Percentiles rank a stretch among this genome's conserved stretches.
Evolutionary conservation across 2,888 invertebrate species (phyloP).

Genomic region (Synanthedon vespiformis): DNA sequence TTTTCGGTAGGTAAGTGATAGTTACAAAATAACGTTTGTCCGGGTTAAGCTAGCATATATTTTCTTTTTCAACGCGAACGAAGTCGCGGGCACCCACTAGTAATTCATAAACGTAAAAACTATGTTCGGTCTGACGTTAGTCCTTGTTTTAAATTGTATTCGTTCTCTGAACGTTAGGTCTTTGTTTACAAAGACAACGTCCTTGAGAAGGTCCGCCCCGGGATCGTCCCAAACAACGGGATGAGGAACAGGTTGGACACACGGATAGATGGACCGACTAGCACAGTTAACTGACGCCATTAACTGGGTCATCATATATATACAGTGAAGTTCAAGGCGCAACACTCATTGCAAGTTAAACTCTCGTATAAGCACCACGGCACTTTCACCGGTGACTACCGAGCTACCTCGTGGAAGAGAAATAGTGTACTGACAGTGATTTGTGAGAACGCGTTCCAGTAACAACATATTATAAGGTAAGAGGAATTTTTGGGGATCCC

Average conservation of each 20-base stretch:
- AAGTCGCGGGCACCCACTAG: too few relatives aligned
- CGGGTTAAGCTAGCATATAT: too few relatives aligned
- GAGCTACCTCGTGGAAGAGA: slow-evolving; percentile 44
- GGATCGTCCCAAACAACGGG: slow-evolving; percentile 33
- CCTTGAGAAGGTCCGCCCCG: slow-evolving; percentile 32
- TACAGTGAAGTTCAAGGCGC: slow-evolving; percentile 87
- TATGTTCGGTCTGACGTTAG: too few relatives aligned
- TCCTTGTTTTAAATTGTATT: too few relatives aligned
- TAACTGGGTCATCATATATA: slow-evolving; percentile 87
- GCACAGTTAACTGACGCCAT: slow-evolving; percentile 67
- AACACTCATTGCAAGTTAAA: slow-evolving; percentile 71
- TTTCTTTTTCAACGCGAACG: too few relatives aligned
- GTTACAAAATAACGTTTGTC: too few relatives aligned
- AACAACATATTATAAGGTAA: slow-evolving; percentile 33
- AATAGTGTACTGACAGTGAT: slow-evolving; percentile 51
- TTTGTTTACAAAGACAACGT: slow-evolving; percentile 11
- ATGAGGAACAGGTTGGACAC: slow-evolving; percentile 45
- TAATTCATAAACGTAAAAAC: too few relatives aligned
- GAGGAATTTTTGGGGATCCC: slow-evolving; percentile 15
- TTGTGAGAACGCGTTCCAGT: slow-evolving; percentile 42
- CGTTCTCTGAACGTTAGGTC: too few relatives aligned
- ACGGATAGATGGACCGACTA: slow-evolving; percentile 42
- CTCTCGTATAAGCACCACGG: slow-evolving; percentile 56
- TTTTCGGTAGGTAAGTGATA: too few relatives aligned
- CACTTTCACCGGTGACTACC: slow-evolving; percentile 59